Conservation (phyloP, 2,797 vertebrate genomes). For the Coreius guichenoti region DNA sequence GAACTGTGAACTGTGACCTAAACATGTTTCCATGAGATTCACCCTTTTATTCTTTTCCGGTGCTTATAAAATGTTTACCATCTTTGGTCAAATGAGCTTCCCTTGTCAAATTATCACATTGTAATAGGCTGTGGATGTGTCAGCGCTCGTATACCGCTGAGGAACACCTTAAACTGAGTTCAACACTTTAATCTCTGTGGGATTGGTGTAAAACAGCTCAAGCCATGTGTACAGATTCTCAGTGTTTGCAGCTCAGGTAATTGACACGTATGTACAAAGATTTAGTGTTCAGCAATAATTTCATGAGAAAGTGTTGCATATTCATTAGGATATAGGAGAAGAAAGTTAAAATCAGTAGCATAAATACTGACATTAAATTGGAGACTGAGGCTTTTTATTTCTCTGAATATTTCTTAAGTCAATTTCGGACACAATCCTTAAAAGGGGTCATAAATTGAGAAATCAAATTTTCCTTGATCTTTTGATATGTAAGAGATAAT, state of each 20-base stretch:
- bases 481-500: too few species aligned
- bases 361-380: too few species aligned
- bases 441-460: too few species aligned
- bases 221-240: background rate
- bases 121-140: slow-evolving; percentile 13
- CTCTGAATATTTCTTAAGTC: too few species aligned
- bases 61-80: background rate
- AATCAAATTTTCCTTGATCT: too few species aligned
- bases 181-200: slow-evolving; percentile 32
- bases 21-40: background rate
- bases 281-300: background rate
- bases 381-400: too few species aligned
- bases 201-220: slow-evolving; percentile 10
- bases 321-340: background rate
- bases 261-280: background rate
- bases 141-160: background rate
- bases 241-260: slow-evolving; percentile 1
- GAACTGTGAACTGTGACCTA: background rate
- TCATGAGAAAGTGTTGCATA: background rate
- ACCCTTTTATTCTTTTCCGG: background rate
- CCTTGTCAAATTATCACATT: slow-evolving; percentile 29
- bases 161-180: slow-evolving; percentile 16
- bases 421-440: too few species aligned
- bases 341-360: too few species aligned
- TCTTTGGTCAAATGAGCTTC: slow-evolving; percentile 13